Conservation (phyloP, 2,888 invertebrate species). For the Drosophila austrosaltans region DNA sequence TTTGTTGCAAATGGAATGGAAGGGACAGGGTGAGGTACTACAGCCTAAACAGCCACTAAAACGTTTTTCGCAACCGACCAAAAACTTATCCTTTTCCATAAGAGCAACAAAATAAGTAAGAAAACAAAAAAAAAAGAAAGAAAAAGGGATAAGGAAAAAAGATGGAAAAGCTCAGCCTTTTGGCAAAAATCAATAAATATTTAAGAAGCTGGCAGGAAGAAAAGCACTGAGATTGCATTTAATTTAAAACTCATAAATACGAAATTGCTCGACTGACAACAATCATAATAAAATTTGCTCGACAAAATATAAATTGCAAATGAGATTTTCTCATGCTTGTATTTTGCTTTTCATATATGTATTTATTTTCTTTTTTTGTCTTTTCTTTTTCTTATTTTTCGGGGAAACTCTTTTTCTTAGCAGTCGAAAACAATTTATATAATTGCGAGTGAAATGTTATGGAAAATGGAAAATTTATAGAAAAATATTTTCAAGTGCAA, state of each 20-base stretch:
- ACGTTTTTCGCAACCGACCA: slow-evolving; percentile 69
- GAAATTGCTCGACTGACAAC: slow-evolving; percentile 65
- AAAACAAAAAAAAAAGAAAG: slow-evolving; percentile 6
- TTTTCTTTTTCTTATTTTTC: slow-evolving; percentile 3
- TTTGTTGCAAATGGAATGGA: neutral
- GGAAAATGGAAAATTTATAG: slow-evolving; percentile 45
- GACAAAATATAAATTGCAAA: slow-evolving; percentile 65
- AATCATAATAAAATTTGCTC: slow-evolving; percentile 71
- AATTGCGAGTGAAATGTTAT: slow-evolving; percentile 51
- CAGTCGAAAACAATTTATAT: slow-evolving; percentile 57
- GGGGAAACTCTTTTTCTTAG: slow-evolving; percentile 24
- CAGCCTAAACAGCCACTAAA: slow-evolving; percentile 60
- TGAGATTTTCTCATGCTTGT: slow-evolving; percentile 41
- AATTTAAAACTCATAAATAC: slow-evolving; percentile 80
- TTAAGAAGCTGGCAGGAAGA: slow-evolving; percentile 55
- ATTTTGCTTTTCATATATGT: neutral
- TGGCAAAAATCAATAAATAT: slow-evolving; percentile 74
- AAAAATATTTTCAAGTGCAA: slow-evolving; percentile 62
- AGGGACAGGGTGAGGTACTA: neutral
- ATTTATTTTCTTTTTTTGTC: neutral
- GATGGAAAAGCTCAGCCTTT: slow-evolving; percentile 16
- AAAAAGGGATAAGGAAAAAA: neutral
- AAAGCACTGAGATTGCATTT: slow-evolving; percentile 69
- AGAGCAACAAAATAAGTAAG: slow-evolving; percentile 19
- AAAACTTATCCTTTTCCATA: slow-evolving; percentile 64